These are phyloP conservation scores for Papilio polytes DNA, from an alignment of 1,140 invertebrate genomes.

Conservation along the genomic window DNA sequence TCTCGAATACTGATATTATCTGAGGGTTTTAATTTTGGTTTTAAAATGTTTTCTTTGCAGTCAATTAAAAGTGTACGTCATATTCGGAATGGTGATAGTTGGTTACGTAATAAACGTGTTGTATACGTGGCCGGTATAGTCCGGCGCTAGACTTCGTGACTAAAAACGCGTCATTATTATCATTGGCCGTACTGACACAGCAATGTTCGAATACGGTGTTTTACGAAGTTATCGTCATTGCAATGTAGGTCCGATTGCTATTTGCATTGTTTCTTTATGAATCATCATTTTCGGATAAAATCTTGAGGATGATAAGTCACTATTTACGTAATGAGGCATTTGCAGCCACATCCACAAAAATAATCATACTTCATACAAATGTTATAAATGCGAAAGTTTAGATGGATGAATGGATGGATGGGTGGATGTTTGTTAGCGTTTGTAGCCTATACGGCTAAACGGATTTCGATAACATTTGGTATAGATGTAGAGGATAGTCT, in stretches of 20 bases:
- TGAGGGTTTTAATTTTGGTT: too few species aligned
- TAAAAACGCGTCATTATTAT: neutral
- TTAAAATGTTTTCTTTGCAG: too few species aligned
- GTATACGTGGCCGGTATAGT: neutral
- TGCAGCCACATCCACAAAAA: too few species aligned
- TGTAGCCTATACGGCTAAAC: too few species aligned
- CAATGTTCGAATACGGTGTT: neutral
- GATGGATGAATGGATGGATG: too few species aligned
- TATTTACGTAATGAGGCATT: neutral
- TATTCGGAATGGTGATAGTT: neutral
- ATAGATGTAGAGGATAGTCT: too few species aligned
- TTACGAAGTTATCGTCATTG: conserved; percentile 1
- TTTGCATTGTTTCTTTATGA: neutral
- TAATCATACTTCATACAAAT: too few species aligned
- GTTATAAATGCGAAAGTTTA: too few species aligned
- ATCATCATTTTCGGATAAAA: neutral
- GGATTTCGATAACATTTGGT: too few species aligned
- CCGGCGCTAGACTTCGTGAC: conserved; percentile 2
- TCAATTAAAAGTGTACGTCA: too few species aligned
- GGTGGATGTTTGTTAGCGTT: too few species aligned
- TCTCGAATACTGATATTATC: too few species aligned
- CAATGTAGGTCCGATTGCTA: neutral
- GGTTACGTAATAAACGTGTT: neutral
- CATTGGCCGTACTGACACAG: neutral
- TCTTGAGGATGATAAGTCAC: neutral